Evolutionary conservation across 1,140 invertebrate genomes (phyloP).

Genomic region (Calosoma granatense): DNA sequence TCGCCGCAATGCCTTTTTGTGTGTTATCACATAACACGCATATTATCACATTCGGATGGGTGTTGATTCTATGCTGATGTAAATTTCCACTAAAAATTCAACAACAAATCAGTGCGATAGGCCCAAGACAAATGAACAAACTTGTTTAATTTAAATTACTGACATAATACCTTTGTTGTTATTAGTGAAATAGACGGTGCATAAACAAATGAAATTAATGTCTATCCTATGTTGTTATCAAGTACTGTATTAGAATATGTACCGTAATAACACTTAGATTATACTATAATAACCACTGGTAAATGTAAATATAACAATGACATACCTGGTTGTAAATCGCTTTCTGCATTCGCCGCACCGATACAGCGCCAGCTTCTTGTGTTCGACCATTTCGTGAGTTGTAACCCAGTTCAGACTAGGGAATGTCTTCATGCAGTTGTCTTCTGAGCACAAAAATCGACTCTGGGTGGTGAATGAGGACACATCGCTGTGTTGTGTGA

Average conservation of each 20-base stretch:
- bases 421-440: conserved; percentile 8
- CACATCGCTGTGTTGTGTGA: not conserved
- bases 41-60: not conserved
- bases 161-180: not conserved
- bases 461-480: conserved; percentile 1
- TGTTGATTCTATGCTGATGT: not conserved
- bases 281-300: too few species aligned
- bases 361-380: conserved; percentile 12
- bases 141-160: not conserved
- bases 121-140: not conserved
- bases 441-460: conserved; percentile 2
- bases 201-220: not conserved
- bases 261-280: not conserved
- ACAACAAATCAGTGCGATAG: not conserved
- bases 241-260: not conserved
- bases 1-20: not conserved
- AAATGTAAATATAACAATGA: conserved; percentile 1
- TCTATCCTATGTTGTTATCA: too few species aligned
- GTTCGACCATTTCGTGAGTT: conserved; percentile 10
- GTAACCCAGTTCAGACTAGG: conserved; percentile 9
- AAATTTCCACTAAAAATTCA: not conserved
- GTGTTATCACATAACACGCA: not conserved
- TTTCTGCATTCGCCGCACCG: conserved; percentile 13
- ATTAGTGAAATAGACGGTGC: not conserved
- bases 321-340: conserved; percentile 12